Conservation (phyloP, 2,113 vertebrate genomes). For the Agelaius tricolor region DNA sequence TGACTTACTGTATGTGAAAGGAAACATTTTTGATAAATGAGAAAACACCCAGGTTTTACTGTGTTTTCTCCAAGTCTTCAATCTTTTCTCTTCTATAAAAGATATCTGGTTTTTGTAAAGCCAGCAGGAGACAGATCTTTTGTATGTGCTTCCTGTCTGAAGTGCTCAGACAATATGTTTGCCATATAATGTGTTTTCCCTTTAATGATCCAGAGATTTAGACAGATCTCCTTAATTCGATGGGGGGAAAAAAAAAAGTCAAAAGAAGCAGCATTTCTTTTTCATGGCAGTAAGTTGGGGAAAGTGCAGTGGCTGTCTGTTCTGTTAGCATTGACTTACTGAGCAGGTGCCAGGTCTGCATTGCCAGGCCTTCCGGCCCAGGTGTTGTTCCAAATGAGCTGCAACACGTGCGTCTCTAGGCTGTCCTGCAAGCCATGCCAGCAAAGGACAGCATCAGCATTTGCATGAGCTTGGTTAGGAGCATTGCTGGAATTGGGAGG, state of each 20-base stretch:
- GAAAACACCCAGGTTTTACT: not conserved
- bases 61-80: not conserved
- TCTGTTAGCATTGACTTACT: not conserved
- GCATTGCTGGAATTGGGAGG: not conserved
- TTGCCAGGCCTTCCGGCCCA: not conserved
- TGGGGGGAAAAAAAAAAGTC: not conserved
- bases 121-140: not conserved
- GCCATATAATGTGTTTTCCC: not conserved
- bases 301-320: not conserved
- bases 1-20: not conserved
- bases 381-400: not conserved
- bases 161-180: not conserved
- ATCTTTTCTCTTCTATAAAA: not conserved
- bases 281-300: not conserved
- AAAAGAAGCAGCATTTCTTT: not conserved
- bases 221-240: not conserved
- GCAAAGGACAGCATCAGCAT: not conserved
- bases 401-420: rapidly evolving
- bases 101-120: not conserved
- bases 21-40: not conserved
- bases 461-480: rapidly evolving
- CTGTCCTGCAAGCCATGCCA: not conserved
- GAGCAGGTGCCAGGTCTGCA: not conserved
- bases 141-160: not conserved
- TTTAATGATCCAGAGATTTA: not conserved